Evolutionary conservation across 2,113 vertebrate species (phyloP).

Genomic region (Rhodinocichla rosea): DNA sequence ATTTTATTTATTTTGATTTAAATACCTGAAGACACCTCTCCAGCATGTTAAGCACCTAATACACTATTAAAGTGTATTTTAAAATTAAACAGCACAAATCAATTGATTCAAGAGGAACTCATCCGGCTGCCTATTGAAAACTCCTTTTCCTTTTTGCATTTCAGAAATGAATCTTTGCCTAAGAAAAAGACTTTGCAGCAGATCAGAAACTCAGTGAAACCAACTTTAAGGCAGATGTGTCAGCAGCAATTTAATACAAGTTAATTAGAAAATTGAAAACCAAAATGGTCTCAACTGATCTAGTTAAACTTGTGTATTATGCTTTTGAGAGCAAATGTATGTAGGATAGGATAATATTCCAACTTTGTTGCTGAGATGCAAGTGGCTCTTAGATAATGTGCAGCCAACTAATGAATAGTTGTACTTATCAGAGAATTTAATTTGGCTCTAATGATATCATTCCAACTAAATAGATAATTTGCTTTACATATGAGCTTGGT

Average conservation of each 20-base stretch:
- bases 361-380: not conserved
- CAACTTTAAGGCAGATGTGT: not conserved
- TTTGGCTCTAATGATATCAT: conserved; percentile 44
- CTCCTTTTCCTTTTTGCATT: not conserved
- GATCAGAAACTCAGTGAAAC: not conserved
- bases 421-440: conserved; percentile 65
- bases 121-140: not conserved
- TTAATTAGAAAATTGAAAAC: not conserved
- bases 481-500: conserved; percentile 66
- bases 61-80: not conserved
- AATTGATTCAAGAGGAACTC: not conserved
- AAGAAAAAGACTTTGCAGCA: not conserved
- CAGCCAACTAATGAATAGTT: conserved; percentile 42
- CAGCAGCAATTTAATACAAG: conserved; percentile 7
- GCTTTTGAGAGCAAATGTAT: conserved; percentile 4
- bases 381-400: conserved; percentile 28
- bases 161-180: not conserved
- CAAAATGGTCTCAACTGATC: not conserved
- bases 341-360: not conserved
- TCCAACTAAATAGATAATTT: conserved; percentile 73
- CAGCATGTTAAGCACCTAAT: not conserved
- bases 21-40: not conserved
- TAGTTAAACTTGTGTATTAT: conserved; percentile 15
- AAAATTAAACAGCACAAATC: not conserved
- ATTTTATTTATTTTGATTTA: conserved; percentile 45